Evolutionary conservation across 2,113 vertebrate species (phyloP).

Genomic region (Scartelaos histophorus): DNA sequence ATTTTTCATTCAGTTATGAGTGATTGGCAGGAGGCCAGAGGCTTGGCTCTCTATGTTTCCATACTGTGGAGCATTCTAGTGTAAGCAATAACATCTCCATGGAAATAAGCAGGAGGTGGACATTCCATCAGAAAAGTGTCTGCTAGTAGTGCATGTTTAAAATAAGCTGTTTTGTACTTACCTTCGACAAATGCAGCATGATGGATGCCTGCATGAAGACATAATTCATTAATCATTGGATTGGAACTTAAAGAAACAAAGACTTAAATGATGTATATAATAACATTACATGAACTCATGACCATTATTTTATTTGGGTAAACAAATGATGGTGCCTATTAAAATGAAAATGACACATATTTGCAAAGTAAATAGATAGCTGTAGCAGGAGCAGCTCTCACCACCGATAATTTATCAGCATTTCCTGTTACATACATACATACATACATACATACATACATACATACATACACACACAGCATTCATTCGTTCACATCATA

Average conservation of each 20-base stretch:
- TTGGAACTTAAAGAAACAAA: background rate
- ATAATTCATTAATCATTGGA: background rate
- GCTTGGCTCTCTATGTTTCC: too few relatives aligned
- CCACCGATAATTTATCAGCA: background rate
- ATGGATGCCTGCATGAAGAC: slow-evolving; percentile 15
- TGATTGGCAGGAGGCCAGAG: too few relatives aligned
- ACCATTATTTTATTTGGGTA: background rate
- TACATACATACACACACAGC: too few relatives aligned
- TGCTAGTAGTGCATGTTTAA: background rate
- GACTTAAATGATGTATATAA: background rate
- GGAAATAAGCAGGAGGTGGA: background rate
- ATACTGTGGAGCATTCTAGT: too few relatives aligned
- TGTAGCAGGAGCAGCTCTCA: background rate
- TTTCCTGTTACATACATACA: background rate
- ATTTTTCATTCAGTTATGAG: too few relatives aligned
- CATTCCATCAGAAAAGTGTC: background rate
- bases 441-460: too few relatives aligned
- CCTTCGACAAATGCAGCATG: slow-evolving; percentile 68
- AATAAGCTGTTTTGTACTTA: background rate
- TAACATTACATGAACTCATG: too few relatives aligned
- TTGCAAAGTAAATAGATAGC: background rate
- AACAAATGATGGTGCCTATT: background rate
- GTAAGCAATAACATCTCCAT: too few relatives aligned
- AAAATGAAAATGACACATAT: background rate
- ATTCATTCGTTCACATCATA: background rate